Conservation (phyloP, 2,888 invertebrate genomes). For the Erebia aethiops region DNA sequence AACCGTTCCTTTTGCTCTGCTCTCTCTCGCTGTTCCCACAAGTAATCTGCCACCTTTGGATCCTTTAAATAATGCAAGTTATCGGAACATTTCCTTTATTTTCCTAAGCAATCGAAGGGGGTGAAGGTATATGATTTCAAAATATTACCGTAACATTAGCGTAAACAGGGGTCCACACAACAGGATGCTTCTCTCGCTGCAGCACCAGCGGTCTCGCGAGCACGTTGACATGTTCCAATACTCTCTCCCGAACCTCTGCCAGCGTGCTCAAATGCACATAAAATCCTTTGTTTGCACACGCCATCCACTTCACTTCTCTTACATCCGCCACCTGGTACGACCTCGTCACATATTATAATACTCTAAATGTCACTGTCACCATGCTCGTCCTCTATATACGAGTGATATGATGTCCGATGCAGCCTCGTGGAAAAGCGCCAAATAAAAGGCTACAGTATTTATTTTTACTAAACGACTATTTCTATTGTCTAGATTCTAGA, state of each 20-base stretch:
- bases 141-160: conserved; percentile 92
- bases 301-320: conserved; percentile 98
- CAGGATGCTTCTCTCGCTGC: conserved; percentile 91
- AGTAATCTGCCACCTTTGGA: conserved; percentile 94
- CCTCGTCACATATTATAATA: conserved; percentile 50
- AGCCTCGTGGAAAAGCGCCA: conserved; percentile 36
- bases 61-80: conserved; percentile 77
- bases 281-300: conserved; percentile 97
- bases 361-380: conserved; percentile 18
- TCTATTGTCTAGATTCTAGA: conserved; percentile 11
- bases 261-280: conserved; percentile 98
- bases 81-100: neutral
- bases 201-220: conserved; percentile 97
- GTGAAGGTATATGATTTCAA: neutral
- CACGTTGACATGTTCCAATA: conserved; percentile 97
- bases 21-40: conserved; percentile 93
- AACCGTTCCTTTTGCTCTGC: conserved; percentile 90
- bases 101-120: no score
- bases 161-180: conserved; percentile 99
- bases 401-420: conserved; percentile 45
- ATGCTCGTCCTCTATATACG: conserved; percentile 27
- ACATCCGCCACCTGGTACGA: conserved; percentile 89
- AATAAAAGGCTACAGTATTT: conserved; percentile 27
- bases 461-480: conserved; percentile 4
- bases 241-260: conserved; percentile 98